These are phyloP conservation scores for Castor canadensis DNA, from an alignment of 2,113 vertebrate genomes.

Conservation along the genomic window DNA sequence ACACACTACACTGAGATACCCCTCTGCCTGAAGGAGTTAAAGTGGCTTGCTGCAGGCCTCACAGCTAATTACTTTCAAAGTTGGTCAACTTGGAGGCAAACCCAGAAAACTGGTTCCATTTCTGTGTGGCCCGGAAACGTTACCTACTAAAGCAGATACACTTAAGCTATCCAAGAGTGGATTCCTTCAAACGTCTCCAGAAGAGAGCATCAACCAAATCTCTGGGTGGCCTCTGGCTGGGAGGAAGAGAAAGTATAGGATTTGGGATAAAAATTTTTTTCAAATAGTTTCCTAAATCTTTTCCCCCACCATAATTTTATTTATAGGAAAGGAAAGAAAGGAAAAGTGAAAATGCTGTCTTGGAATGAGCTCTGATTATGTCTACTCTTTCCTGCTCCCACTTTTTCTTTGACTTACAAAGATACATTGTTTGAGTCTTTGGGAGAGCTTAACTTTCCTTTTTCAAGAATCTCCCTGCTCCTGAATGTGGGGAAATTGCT, in stretches of 20 bases:
- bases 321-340: slow-evolving; percentile 53
- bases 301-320: slow-evolving; percentile 59
- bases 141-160: slow-evolving; percentile 52
- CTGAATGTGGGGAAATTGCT: slow-evolving; percentile 21
- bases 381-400: background rate
- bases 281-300: slow-evolving; percentile 70
- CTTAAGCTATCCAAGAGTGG: slow-evolving; percentile 29
- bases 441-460: slow-evolving; percentile 30
- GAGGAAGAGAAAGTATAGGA: background rate
- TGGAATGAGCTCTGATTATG: slow-evolving; percentile 35
- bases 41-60: background rate
- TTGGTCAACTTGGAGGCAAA: slow-evolving; percentile 43
- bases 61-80: slow-evolving; percentile 51
- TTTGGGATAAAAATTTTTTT: slow-evolving; percentile 52
- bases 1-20: background rate
- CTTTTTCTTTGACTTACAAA: slow-evolving; percentile 68
- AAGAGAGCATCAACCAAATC: background rate
- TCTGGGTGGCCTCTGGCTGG: slow-evolving; percentile 63
- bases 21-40: background rate
- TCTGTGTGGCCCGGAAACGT: slow-evolving; percentile 66
- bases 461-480: slow-evolving; percentile 37
- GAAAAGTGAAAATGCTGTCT: background rate
- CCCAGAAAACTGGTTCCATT: slow-evolving; percentile 44
- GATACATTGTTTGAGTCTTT: slow-evolving; percentile 51
- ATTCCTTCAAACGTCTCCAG: slow-evolving; percentile 54